A percentile compares a stretch with the other conserved stretches of the same genome.
These are phyloP conservation scores for Lasius platythorax DNA, from an alignment of 2,888 invertebrate genomes.

Conservation along the genomic window DNA sequence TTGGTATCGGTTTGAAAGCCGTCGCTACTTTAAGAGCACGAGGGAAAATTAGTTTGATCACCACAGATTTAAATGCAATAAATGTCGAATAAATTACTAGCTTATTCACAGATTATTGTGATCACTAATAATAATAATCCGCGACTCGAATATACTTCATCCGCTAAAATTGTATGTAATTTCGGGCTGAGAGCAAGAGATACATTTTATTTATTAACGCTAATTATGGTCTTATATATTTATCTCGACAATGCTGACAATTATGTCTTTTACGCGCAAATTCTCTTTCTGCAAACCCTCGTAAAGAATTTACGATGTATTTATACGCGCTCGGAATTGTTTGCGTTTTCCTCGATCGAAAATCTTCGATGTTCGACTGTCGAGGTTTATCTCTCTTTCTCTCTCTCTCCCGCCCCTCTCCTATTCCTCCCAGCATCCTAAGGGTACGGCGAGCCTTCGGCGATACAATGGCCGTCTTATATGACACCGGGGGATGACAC, in stretches of 20 bases:
- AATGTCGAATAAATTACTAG: not conserved
- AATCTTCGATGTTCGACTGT: constrained; percentile 39
- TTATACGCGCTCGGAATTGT: constrained; percentile 31
- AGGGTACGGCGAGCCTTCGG: constrained; percentile 53
- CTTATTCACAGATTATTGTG: not conserved
- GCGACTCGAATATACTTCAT: not conserved
- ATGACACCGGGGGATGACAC: constrained; percentile 79
- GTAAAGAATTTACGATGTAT: constrained; percentile 35
- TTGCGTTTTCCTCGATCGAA: constrained; percentile 60
- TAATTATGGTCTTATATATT: not conserved
- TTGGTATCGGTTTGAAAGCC: not conserved
- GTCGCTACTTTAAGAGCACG: not conserved
- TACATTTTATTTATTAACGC: constrained; percentile 2
- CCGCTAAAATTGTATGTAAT: not conserved
- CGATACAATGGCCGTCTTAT: constrained; percentile 75
- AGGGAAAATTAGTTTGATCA: not conserved
- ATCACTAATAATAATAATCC: constrained; percentile 17
- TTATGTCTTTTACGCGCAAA: not conserved
- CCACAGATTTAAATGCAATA: not conserved
- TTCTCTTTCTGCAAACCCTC: constrained; percentile 1
- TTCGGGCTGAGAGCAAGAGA: not conserved
- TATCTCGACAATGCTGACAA: not conserved
- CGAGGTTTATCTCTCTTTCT: constrained; percentile 35
- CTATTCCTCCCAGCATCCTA: constrained; percentile 32
- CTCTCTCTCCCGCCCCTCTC: not conserved